Percentiles rank a stretch among this genome's conserved stretches.
These are phyloP conservation scores for Steinernema feltiae DNA, from an alignment of 1,140 invertebrate species.

Conservation along the genomic window DNA sequence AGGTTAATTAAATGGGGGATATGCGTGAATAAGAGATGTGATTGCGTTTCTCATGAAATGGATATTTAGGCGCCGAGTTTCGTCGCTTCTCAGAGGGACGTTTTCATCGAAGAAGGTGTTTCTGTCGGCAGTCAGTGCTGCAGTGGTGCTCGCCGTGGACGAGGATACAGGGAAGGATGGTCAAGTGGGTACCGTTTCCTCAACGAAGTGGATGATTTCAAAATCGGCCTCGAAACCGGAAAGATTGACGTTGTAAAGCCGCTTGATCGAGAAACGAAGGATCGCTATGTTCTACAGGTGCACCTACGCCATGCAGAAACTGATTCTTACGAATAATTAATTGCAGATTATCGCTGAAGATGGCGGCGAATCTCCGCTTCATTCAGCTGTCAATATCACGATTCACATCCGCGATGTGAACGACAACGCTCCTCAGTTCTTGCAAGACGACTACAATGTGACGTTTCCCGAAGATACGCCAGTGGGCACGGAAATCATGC, in stretches of 20 bases:
- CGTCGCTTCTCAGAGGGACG: conserved; percentile 33
- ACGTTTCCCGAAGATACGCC: conserved; percentile 46
- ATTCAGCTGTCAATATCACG: conserved; percentile 65
- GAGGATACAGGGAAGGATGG: conserved; percentile 83
- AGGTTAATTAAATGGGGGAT: neutral
- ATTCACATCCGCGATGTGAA: conserved; percentile 84
- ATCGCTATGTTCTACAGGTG: conserved; percentile 67
- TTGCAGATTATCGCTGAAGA: conserved; percentile 50
- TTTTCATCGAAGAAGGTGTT: conserved; percentile 49
- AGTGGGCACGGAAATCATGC: conserved; percentile 45
- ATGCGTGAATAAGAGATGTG: conserved; percentile 7
- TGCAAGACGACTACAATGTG: conserved; percentile 58
- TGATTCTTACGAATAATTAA: neutral
- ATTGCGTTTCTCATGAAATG: neutral
- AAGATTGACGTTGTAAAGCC: conserved; percentile 80
- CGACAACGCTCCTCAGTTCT: conserved; percentile 83
- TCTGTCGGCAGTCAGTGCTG: conserved; percentile 70
- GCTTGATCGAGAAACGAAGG: conserved; percentile 82
- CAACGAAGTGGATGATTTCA: conserved; percentile 66
- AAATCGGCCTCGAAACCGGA: conserved; percentile 81
- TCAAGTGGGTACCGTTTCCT: conserved; percentile 68
- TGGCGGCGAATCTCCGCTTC: conserved; percentile 45
- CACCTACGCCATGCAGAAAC: neutral
- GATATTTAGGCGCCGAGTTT: conserved; percentile 32
- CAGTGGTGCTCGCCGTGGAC: conserved; percentile 80